Evolutionary conservation across 2,888 invertebrate genomes (phyloP).

Genomic region (Zelleria hepariella): DNA sequence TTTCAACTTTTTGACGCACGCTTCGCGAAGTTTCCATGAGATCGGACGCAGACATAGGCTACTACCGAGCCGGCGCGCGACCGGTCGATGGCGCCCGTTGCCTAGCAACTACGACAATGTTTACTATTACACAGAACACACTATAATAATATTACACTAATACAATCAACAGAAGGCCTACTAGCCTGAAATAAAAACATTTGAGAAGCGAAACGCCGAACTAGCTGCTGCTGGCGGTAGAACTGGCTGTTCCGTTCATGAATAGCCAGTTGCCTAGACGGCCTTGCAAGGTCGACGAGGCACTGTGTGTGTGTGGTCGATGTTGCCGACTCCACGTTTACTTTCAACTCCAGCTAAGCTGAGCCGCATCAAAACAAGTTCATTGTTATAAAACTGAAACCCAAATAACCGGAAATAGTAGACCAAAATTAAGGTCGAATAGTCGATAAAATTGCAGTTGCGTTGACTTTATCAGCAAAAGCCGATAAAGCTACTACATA

Average conservation of each 20-base stretch:
- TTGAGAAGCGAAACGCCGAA: background rate
- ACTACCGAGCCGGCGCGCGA: constrained; percentile 11
- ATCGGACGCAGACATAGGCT: constrained; percentile 12
- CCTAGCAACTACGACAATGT: constrained; percentile 33
- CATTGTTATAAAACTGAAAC: constrained; percentile 3
- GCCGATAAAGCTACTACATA: background rate
- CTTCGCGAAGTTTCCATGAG: constrained; percentile 29
- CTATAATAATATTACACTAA: too few species aligned
- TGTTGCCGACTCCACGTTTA: constrained; percentile 3
- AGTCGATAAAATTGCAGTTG: background rate
- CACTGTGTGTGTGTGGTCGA: background rate
- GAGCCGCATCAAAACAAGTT: constrained; percentile 7
- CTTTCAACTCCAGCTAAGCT: background rate
- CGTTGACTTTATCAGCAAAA: background rate
- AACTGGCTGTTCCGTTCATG: background rate
- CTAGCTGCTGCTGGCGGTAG: background rate
- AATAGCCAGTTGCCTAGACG: constrained; percentile 13
- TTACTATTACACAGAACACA: background rate
- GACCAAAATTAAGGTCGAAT: background rate
- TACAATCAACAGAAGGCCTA: too few species aligned
- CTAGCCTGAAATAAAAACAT: background rate
- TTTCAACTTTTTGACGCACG: background rate
- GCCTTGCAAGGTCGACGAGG: constrained; percentile 38
- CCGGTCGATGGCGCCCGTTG: constrained; percentile 37
- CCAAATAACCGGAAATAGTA: background rate